Base-by-base conservation (phyloP, 2,797 vertebrate species). In the Loriculus beryllinus region DNA sequence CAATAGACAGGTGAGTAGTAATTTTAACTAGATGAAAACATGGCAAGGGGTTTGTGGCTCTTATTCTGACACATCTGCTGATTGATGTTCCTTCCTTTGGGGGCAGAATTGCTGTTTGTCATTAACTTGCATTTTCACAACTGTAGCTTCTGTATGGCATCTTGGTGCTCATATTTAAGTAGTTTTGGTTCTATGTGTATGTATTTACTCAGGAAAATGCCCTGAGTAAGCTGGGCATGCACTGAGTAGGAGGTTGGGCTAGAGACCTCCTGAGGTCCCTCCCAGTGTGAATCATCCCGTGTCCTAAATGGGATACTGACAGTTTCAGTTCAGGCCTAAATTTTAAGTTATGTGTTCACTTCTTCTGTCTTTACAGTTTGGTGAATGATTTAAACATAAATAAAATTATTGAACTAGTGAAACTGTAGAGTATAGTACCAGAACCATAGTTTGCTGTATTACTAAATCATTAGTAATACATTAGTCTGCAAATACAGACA, bases 1-100 rank as follows among this genome's bases (percentile, higher is more conserved):
- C 63, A 99, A 99, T 86, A 98, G 99, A 97, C 99, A 99, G 98
- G 99, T 99, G 90, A 97, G 97, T 43, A n/a, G 11, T 63, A 4
- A 33, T 35, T 94, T 39, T 75, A 10, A 47, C 19, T 8, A 2
- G 10, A 16, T 72, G 42, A 28, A 68, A 87, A 48, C 0, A 1
- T 0, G 33, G 64, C 33, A 33, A 40, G 15, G 20, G 31, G 3
- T 62, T 65, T 72, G 4, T 83, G n/a, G 40, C 11, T 77, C 64
- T 82, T n/a, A 12, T 3, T 54, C 48, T 86, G 35, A 12, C 15
- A 20, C 3, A 51, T 72, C 26, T 93, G 35, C 37, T 59, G n/a
- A 2, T 16, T 49, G 33, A 3, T 43, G 37, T 31, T 37, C 43
- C 13, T 76, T 71, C 21, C 35, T 87, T 42, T 80, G 74, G 35